Base-by-base conservation (phyloP, 1,140 invertebrate genomes). In the Temnothorax longispinosus region DNA sequence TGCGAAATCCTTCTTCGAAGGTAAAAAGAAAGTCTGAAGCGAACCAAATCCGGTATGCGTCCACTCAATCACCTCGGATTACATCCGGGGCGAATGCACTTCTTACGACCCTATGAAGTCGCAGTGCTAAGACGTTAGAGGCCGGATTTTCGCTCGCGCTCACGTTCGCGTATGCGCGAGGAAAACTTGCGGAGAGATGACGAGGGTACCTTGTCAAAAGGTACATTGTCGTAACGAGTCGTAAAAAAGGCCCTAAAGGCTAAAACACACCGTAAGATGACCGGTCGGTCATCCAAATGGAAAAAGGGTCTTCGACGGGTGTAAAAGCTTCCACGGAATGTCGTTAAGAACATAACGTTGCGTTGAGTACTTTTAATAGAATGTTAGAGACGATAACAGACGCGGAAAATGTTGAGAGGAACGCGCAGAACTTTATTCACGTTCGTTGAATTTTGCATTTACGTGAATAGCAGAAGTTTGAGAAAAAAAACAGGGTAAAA, bases 201-300 rank as follows among this genome's bases (percentile, higher is more conserved):
- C 87, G 58, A 77, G 87, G 58, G 87, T 27, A 27, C 27, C 27
- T 27, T 27, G 27, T 88, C 81, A 74, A 89, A 82, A 74, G 81
- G 78, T 60, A 81, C 65, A 88, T 78, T 74, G 65, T 86, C 81
- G 81, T 85, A 88, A 85, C 72, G 58, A 89, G 67, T 74, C 80
- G 67, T 86, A 86, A 87, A 88, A 65, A 41, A 67, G 54, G 69
- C 32, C 18, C 50, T 85, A 81, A 88, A 69, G 47, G 81, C 78
- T 74, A 54, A 89, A 89, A 88, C 65, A 44, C 52, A 18, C 18
- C 64, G 35, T 54, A 60, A 77, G 62, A 18, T 65, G 78, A 77
- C 76, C 52, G 64, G 64, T 65, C 6, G 60, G 44, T 11, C 27
- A 41, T 50, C 35, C 56, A 60, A 41, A 82, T 27, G 10, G 47